phyloP scores from a whole-genome alignment of 2,797 vertebrate species.

The Sardinella longiceps region DNA sequence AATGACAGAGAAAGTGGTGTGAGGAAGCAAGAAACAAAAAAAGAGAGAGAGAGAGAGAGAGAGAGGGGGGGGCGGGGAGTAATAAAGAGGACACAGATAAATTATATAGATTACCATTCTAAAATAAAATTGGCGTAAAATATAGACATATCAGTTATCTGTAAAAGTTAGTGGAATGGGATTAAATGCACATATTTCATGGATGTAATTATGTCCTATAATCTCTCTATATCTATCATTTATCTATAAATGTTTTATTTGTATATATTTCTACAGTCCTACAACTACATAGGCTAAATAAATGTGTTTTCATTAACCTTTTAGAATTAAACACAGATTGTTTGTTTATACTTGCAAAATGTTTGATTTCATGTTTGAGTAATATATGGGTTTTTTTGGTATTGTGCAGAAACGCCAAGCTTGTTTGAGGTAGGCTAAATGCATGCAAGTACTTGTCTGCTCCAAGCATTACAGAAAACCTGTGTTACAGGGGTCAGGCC shows the following conservation, averaged over 20 bases:
- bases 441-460: not conserved
- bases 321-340: not conserved
- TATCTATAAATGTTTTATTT: no score
- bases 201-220: not conserved
- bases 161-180: not conserved
- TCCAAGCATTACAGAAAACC: not conserved
- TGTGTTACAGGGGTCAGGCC: not conserved
- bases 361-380: not conserved
- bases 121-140: not conserved
- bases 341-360: not conserved
- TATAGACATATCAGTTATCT: not conserved
- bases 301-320: no score
- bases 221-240: no score
- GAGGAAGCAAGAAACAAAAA: constrained; percentile 26
- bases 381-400: no score
- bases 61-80: no score
- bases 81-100: no score
- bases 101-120: no score
- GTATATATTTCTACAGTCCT: no score
- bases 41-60: constrained; percentile 42
- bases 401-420: not conserved
- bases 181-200: not conserved
- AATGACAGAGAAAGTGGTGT: constrained; percentile 44
- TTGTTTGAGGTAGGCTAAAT: not conserved
- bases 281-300: no score